These are phyloP conservation scores for Sericinus montela DNA, from an alignment of 2,888 invertebrate species.

Conservation along the genomic window DNA sequence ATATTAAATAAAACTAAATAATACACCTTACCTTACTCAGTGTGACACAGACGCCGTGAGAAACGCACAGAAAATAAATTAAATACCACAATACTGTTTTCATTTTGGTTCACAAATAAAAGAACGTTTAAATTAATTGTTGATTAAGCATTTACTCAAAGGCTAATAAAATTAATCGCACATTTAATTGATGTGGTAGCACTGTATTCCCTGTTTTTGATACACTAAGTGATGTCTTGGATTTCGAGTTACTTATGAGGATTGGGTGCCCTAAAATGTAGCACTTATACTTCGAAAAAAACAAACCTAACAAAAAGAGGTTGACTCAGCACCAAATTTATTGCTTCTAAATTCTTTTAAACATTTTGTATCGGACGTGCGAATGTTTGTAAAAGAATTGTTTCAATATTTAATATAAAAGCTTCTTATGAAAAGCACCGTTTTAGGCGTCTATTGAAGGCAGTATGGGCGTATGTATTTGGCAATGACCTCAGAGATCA, in stretches of 20 bases:
- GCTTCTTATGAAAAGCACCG: slow-evolving; percentile 39
- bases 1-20: slow-evolving; percentile 1
- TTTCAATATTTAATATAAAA: slow-evolving; percentile 22
- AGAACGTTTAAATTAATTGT: not conserved
- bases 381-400: slow-evolving; percentile 10
- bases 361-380: not conserved
- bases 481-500: slow-evolving; percentile 73
- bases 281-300: slow-evolving; percentile 31
- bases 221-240: slow-evolving; percentile 68
- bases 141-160: not conserved
- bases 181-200: slow-evolving; percentile 40
- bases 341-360: slow-evolving; percentile 20
- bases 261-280: slow-evolving; percentile 54
- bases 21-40: slow-evolving; percentile 47
- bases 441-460: slow-evolving; percentile 55
- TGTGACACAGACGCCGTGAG: slow-evolving; percentile 32
- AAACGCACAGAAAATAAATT: slow-evolving; percentile 41
- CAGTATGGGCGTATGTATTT: slow-evolving; percentile 58
- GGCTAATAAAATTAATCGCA: not conserved
- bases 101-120: slow-evolving; percentile 15
- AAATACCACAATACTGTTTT: slow-evolving; percentile 45
- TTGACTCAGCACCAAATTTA: slow-evolving; percentile 30
- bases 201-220: slow-evolving; percentile 53
- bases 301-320: slow-evolving; percentile 27
- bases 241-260: slow-evolving; percentile 55